These are phyloP conservation scores for Hyposmocoma kahamanoa DNA, from an alignment of 1,140 invertebrate species.

Conservation along the genomic window DNA sequence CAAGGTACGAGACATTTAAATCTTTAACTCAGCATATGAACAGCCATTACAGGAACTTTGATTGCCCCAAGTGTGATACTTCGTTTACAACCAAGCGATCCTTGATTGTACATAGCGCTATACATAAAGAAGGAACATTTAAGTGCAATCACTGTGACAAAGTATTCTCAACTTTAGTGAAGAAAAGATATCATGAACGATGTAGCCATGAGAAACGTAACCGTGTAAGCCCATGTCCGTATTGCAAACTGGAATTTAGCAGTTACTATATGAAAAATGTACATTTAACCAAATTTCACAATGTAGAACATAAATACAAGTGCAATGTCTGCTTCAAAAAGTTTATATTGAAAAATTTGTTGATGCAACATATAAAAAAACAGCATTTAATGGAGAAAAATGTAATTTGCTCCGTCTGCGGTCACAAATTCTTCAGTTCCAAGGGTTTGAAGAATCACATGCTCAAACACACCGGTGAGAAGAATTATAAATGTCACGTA, in stretches of 20 bases:
- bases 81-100: slow-evolving; percentile 33
- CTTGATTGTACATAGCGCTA: slow-evolving; percentile 27
- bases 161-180: slow-evolving; percentile 8
- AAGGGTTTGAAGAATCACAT: slow-evolving; percentile 52
- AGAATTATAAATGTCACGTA: slow-evolving; percentile 79
- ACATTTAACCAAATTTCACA: slow-evolving; percentile 23
- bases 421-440: slow-evolving; percentile 27
- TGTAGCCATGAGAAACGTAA: not conserved
- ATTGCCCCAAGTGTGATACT: slow-evolving; percentile 38
- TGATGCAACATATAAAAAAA: slow-evolving; percentile 19
- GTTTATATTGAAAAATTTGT: slow-evolving; percentile 12
- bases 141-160: slow-evolving; percentile 9
- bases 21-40: slow-evolving; percentile 40
- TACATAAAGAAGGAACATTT: slow-evolving; percentile 31
- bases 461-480: slow-evolving; percentile 63
- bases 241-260: slow-evolving; percentile 22
- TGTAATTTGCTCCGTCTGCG: slow-evolving; percentile 51
- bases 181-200: slow-evolving; percentile 28
- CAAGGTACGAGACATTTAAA: slow-evolving; percentile 20
- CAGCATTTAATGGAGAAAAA: slow-evolving; percentile 31
- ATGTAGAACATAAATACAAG: slow-evolving; percentile 12
- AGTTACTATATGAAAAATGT: slow-evolving; percentile 15
- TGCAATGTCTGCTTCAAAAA: slow-evolving; percentile 24
- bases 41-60: slow-evolving; percentile 35
- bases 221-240: slow-evolving; percentile 15